Base-by-base conservation (phyloP, 2,888 invertebrate genomes). In the Leucophenga montana region DNA sequence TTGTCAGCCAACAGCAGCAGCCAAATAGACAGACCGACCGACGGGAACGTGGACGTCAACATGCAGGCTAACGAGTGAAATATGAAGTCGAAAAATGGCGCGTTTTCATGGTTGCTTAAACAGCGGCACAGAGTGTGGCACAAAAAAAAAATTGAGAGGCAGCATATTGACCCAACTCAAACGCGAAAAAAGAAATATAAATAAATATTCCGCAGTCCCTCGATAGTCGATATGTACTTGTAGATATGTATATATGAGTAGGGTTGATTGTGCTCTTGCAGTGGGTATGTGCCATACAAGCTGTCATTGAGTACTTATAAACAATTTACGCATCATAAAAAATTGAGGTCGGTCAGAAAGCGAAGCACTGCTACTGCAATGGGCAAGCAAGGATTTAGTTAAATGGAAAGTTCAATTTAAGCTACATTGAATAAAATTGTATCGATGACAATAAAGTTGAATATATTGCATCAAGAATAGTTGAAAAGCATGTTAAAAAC, bases 51-150 rank as follows among this genome's bases (percentile, higher is more conserved):
- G 14, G 31, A 22, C 9, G 57, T 13, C 57, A 57, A 57, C 27
- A 27, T 39, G 39, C 39, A 39, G 57, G 27, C 57, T 27, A 39
- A 16, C 39, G 22, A 44, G 62, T 64, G 62, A 64, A 64, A 64
- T 64, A 64, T 64, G 62, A 64, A 48, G 46, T n/a, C 62, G 39
- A 46, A 64, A 64, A 48, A 64, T 64, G 62, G 62, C 46, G 20
- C 48, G 22, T 48, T 64, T 64, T 64, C 62, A 64, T 64, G 62
- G 22, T 14, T 64, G 33, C 46, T 64, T 64, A 48, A 48, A 14
- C 39, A 44, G 22, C 39, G 39, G 39, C 39, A 39, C 39, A 39
- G 33, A 33, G 33, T 33, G 33, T 33, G 8, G 33, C 33, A 33
- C 33, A 33, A 33, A 3, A 8, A 33, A 33, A 39, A 3, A 39